Percentiles rank a stretch among this genome's conserved stretches.
Conservation (phyloP, 1,140 invertebrate genomes). For the Acromyrmex echinatior region DNA sequence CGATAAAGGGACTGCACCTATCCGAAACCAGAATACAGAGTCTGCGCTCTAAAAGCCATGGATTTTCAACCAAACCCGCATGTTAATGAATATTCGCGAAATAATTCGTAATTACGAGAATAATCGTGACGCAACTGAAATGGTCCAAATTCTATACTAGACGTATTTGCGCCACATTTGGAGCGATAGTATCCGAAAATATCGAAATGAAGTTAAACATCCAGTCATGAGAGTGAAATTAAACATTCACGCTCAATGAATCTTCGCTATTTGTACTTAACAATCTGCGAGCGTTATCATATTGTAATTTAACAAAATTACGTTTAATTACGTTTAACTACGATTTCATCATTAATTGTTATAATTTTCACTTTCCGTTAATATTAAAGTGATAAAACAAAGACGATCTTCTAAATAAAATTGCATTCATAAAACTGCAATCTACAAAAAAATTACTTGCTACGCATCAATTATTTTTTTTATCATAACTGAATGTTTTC, state of each 20-base stretch:
- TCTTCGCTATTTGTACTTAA: conserved; percentile 16
- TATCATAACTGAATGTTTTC: not conserved
- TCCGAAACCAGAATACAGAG: conserved; percentile 14
- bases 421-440: not conserved
- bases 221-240: too few species aligned
- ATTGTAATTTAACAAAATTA: conserved; percentile 3
- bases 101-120: conserved; percentile 62
- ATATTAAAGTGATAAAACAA: conserved; percentile 23
- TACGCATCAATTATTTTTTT: conserved; percentile 29
- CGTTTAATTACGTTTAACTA: not conserved
- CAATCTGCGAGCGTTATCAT: not conserved
- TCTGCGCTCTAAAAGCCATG: conserved; percentile 21
- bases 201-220: conserved; percentile 34
- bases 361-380: not conserved
- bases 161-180: not conserved
- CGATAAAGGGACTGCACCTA: conserved; percentile 52
- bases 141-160: conserved; percentile 38
- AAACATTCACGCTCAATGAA: not conserved
- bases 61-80: conserved; percentile 44
- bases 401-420: not conserved
- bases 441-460: conserved; percentile 25
- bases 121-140: conserved; percentile 58
- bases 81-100: conserved; percentile 63
- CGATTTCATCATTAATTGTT: too few species aligned
- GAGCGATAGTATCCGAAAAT: not conserved